Base-by-base conservation (phyloP, 2,797 vertebrate species). In the Melanotaenia boesemani region DNA sequence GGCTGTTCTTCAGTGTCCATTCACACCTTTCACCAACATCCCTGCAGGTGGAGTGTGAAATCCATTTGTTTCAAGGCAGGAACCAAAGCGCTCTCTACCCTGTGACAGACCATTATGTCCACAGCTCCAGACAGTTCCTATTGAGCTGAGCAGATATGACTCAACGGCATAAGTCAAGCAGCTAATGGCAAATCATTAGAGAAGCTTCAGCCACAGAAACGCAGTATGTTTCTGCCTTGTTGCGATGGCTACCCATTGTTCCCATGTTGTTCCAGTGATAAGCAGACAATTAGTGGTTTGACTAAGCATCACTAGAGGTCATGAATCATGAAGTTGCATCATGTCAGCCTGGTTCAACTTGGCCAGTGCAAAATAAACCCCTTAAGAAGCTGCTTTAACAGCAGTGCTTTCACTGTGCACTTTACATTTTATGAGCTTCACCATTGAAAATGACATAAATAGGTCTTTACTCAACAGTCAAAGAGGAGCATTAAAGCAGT, bases 241-340 rank as follows among this genome's bases (percentile, higher is more conserved):
- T 83, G 80, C 82, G 64, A 74, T 59, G 76, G 74, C 89, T 75
- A 41, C 85, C 86, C 79, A 86, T 91, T 93, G 91, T 93, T 84
- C 85, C 76, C 70, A 67, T 41, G 65, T 83, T 86, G 90, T 85
- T 87, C 67, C 26, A 63, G 86, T 85, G 91, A 94, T 91, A 91
- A 93, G 92, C 78, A 86, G 80, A 89, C 88, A 92, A 93, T 94
- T 93, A 94, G 89, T 67, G 80, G 64, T 93, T 92, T 72, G 65
- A 86, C 84, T 81, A 44, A 76, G 70, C 83, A 88, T 82, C 85
- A 77, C 82, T 71, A 52, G 79, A 82, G 89, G 87, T 92, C 89
- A 90, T 95, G 91, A 94, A 94, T 95, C 93, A 93, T 85, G 82
- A 78, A 88, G 87, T 57, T 0, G 62, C 67, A 77, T 87, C 76